Conservation (phyloP, 2,113 vertebrate species). For the Bos taurus region ARS-UCD2.0 NC_037334.1:59921001-59921500, state of each 20-base stretch:
- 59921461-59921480: too few species aligned
- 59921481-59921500: too few species aligned
- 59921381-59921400: too few species aligned
- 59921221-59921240: neutral
- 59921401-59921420: too few species aligned
- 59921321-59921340: neutral
- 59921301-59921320: neutral
- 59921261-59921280: neutral
- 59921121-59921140: neutral
- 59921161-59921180: neutral
- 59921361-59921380: too few species aligned
- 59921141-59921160: neutral
- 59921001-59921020: neutral
- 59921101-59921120: neutral
- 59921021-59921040: neutral
- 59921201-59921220: neutral
- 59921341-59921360: neutral
- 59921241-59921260: neutral
- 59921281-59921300: neutral
- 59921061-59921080: neutral
- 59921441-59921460: too few species aligned
- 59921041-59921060: neutral
- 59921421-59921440: too few species aligned
- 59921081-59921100: neutral
- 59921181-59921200: neutral